phyloP scores from a whole-genome alignment of 92 coral and sea anemone species.

The Epizoanthus illoricatus region DNA sequence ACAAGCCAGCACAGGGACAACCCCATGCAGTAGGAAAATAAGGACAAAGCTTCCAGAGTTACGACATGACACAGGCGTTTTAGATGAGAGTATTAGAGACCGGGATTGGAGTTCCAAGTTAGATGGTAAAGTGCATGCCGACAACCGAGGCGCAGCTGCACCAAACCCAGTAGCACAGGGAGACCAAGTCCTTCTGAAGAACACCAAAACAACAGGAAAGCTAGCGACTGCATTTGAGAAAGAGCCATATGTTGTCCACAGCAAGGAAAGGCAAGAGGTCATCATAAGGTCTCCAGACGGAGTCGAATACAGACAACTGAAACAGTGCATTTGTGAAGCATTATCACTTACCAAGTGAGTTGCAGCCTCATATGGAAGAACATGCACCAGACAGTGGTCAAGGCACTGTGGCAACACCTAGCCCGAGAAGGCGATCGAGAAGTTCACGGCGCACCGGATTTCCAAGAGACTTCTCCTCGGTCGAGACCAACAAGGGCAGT shows the following conservation, averaged over 20 bases:
- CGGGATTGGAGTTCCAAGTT: constrained; percentile 51
- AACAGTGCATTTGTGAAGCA: background rate
- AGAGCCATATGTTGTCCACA: constrained; percentile 38
- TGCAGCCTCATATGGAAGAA: background rate
- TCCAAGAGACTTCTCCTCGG: too few relatives aligned
- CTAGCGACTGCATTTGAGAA: constrained; percentile 30
- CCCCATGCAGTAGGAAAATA: constrained; percentile 50
- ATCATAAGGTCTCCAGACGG: constrained; percentile 34
- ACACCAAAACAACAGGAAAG: constrained; percentile 43
- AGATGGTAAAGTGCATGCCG: constrained; percentile 45
- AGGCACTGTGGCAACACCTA: background rate
- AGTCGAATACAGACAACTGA: background rate
- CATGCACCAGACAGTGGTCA: background rate
- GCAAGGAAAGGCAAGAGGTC: constrained; percentile 16
- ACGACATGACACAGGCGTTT: constrained; percentile 28
- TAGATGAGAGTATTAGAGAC: constrained; percentile 41
- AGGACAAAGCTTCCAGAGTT: constrained; percentile 55
- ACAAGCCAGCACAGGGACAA: constrained; percentile 47
- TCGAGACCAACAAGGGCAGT: too few relatives aligned
- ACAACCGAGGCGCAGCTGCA: constrained; percentile 31
- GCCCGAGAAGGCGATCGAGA: background rate
- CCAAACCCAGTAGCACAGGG: constrained; percentile 38
- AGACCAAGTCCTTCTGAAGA: constrained; percentile 35
- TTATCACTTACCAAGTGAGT: background rate
- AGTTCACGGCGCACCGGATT: background rate